phyloP scores from a whole-genome alignment of 2,113 vertebrate species.

The Halcyon senegalensis region DNA sequence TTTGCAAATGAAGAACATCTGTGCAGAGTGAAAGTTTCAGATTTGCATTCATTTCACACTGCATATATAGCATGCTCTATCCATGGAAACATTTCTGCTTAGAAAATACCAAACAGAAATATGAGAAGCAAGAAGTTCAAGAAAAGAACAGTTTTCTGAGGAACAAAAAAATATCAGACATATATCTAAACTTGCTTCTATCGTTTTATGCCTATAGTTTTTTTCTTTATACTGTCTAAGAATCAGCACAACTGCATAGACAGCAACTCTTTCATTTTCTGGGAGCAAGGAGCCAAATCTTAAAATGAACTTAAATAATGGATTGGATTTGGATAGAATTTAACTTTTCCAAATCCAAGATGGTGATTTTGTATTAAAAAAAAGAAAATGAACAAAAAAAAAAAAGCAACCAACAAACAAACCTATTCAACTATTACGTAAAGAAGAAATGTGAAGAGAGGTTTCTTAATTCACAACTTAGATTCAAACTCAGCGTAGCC shows the following conservation, averaged over 20 bases:
- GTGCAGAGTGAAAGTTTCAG: background rate
- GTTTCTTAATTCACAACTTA: background rate
- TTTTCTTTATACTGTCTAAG: background rate
- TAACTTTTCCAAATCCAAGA: background rate
- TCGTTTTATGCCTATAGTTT: background rate
- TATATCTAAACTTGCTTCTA: background rate
- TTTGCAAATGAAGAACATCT: slow-evolving; percentile 12
- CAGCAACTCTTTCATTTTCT: background rate
- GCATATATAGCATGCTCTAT: background rate
- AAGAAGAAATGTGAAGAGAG: background rate
- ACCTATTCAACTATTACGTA: background rate
- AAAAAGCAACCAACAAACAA: background rate
- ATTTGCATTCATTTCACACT: background rate
- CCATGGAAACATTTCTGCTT: background rate
- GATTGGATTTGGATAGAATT: background rate
- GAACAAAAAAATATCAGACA: background rate
- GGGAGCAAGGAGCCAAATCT: background rate
- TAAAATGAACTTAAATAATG: background rate
- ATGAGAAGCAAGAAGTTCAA: background rate
- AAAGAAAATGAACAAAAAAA: background rate
- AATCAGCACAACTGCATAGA: background rate
- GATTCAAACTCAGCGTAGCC: background rate
- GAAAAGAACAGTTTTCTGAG: background rate
- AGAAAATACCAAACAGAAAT: background rate
- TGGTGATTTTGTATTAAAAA: rapidly evolving